Evolutionary conservation across 2,888 invertebrate species (phyloP).

Genomic region (Trissoscelio sp.): DNA sequence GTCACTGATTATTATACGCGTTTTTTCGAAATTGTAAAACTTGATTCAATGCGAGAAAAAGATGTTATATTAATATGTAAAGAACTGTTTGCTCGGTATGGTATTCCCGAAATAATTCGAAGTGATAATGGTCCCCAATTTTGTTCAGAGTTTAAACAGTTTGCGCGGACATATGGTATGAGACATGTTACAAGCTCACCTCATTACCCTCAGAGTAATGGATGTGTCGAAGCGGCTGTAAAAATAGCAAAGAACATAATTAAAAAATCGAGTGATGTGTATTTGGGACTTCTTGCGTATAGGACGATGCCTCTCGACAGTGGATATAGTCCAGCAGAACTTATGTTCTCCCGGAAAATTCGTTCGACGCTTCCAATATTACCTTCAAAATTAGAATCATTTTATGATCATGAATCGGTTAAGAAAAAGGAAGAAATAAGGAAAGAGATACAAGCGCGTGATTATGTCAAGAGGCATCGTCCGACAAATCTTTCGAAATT

Average conservation of each 20-base stretch:
- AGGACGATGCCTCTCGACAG: conserved; percentile 18
- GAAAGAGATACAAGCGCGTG: background rate
- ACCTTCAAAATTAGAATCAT: background rate
- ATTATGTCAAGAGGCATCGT: no score
- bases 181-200: background rate
- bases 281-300: background rate
- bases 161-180: background rate
- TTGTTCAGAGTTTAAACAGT: background rate
- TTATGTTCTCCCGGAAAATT: conserved; percentile 57
- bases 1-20: conserved; percentile 70
- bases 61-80: conserved; percentile 14
- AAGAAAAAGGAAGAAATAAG: background rate
- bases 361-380: conserved; percentile 54
- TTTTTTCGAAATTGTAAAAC: background rate
- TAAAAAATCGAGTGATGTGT: background rate
- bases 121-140: conserved; percentile 11
- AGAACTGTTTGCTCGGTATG: conserved; percentile 24
- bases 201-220: background rate
- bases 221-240: background rate
- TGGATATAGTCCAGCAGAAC: background rate
- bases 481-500: no score
- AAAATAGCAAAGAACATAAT: conserved; percentile 4
- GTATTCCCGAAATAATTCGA: conserved; percentile 33
- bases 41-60: background rate
- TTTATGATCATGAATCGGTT: background rate